phyloP scores from a whole-genome alignment of 92 coral and sea anemone species.

The Phenganax stokvisi region DNA sequence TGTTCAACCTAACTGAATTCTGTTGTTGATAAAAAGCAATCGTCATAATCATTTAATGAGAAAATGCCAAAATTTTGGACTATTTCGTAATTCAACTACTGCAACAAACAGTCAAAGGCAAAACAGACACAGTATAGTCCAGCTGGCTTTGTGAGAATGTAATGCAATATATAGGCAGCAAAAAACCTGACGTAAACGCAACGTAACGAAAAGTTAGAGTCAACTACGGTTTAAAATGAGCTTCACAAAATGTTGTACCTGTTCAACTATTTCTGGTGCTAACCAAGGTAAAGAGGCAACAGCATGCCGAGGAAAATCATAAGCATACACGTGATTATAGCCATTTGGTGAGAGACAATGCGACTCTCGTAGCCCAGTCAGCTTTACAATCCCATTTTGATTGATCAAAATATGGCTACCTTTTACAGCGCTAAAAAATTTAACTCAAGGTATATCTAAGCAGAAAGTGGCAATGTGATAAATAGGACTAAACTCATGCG shows the following conservation, averaged over 20 bases:
- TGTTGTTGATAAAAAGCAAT: too few species aligned
- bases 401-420: conserved; percentile 83
- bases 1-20: neutral
- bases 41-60: too few species aligned
- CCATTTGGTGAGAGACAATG: conserved; percentile 60
- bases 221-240: neutral
- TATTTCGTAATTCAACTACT: too few species aligned
- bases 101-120: too few species aligned
- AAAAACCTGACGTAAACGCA: too few species aligned
- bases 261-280: conserved; percentile 93
- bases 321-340: conserved; percentile 56
- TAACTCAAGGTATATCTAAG: neutral
- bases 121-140: too few species aligned
- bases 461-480: neutral
- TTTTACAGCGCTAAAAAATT: conserved; percentile 52
- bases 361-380: conserved; percentile 80
- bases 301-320: conserved; percentile 82
- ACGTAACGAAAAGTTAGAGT: too few species aligned
- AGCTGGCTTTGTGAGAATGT: too few species aligned
- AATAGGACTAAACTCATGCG: too few species aligned
- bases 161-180: too few species aligned
- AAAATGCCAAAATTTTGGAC: too few species aligned
- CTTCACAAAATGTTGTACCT: conserved; percentile 44
- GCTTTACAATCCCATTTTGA: conserved; percentile 62
- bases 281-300: conserved; percentile 83